Evolutionary conservation across 2,797 vertebrate genomes (phyloP), one percentile per base, ranked within the genome.

Genomic region (Aphelocoma californica): DNA sequence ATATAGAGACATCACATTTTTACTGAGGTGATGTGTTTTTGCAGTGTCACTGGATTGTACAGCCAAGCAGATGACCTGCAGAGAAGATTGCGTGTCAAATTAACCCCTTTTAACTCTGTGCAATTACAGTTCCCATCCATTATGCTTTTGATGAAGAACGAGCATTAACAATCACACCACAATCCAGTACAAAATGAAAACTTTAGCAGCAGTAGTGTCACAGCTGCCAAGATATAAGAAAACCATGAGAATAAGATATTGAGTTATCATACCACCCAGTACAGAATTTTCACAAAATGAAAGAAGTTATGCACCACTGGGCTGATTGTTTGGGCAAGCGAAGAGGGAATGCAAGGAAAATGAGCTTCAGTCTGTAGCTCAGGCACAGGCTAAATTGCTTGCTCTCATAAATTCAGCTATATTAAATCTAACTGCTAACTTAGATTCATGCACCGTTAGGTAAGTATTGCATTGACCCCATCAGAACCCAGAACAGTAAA

Each of bases 31-130:
- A 48, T 56, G 4, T 0, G 67, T 69, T 93, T 74, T 81, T 94
- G 64, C 69, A 67, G 15, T 56, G 58, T 72, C 50, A 51, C 40
- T 86, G 75, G 72, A 81, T 95, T 95, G 93, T 82, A 61, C n/a
- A 92, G 75, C 28, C 50, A 89, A 91, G 69, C 1, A 6, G 62
- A 69, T 0, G 3, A 89, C 85, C 82, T 77, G 47, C 77, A 90
- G 93, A 92, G 91, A 94, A 81, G 81, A 47, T 32, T 58, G 51
- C 0, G 0, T 82, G 77, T 45, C 74, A 42, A 82, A 90, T 97
- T 96, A 96, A 96, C 86, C 93, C 88, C 81, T 91, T 96, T 95
- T 96, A 95, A 85, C 57, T 74, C 75, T 53, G 3, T 74, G 57
- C 65, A 84, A 94, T 96, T 97, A 80, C 60, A 44, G 32, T 66